phyloP scores from a whole-genome alignment of 2,113 vertebrate species.

The Calonectris borealis region DNA sequence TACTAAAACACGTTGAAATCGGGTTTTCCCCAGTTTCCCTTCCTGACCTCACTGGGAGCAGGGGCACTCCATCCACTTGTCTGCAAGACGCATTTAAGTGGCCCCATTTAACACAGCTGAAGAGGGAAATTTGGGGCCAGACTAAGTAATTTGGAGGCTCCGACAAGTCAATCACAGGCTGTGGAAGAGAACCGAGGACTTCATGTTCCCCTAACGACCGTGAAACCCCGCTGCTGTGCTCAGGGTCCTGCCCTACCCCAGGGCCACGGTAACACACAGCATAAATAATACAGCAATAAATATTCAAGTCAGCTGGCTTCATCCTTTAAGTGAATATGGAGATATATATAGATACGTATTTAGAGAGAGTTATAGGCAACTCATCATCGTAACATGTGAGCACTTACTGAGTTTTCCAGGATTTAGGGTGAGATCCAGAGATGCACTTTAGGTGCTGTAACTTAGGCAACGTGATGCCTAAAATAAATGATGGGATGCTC shows the following conservation, averaged over 20 bases:
- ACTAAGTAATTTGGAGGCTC: not conserved
- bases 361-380: not conserved
- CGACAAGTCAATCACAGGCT: not conserved
- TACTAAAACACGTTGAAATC: not conserved
- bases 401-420: not conserved
- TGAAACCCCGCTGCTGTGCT: fast-evolving
- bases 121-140: not conserved
- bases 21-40: not conserved
- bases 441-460: not conserved
- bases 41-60: fast-evolving
- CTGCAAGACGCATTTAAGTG: not conserved
- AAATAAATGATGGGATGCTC: not conserved
- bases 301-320: not conserved
- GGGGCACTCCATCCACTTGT: not conserved
- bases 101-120: not conserved
- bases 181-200: not conserved
- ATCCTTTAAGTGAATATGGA: not conserved
- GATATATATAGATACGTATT: not conserved
- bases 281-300: not conserved
- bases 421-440: not conserved
- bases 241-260: not conserved
- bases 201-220: fast-evolving
- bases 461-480: not conserved
- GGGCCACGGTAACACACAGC: not conserved
- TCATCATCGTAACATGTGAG: not conserved